These are phyloP conservation scores for Astropecten irregularis DNA, from an alignment of 53 echinoderm and acorn worm species.

Conservation along the genomic window DNA sequence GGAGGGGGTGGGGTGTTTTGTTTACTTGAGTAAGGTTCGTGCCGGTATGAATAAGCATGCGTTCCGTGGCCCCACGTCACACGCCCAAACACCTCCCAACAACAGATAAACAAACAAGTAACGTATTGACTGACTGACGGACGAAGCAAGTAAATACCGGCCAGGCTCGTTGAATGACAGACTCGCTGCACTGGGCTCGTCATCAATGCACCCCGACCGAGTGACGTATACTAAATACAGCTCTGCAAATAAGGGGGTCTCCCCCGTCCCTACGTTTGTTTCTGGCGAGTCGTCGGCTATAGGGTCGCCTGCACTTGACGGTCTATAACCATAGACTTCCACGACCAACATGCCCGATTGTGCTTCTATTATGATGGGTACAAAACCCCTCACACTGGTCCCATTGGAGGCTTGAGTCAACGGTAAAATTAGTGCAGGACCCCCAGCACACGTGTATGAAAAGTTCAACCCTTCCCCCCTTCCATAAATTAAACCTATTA, in stretches of 20 bases:
- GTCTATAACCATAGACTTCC: conserved; percentile 14
- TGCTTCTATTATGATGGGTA: neutral
- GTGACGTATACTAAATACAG: conserved; percentile 17
- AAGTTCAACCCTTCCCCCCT: conserved; percentile 5
- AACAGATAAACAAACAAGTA: conserved; percentile 51
- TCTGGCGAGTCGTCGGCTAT: neutral
- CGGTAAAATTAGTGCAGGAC: conserved; percentile 34
- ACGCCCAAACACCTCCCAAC: conserved; percentile 57
- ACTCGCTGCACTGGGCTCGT: neutral
- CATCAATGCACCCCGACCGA: neutral
- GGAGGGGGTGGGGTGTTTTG: neutral
- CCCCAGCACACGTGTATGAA: conserved; percentile 29
- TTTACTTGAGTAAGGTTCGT: neutral
- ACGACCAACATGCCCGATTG: neutral
- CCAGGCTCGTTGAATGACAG: conserved; percentile 31
- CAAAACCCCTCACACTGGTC: conserved; percentile 6
- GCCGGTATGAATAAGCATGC: neutral
- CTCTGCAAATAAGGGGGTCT: conserved; percentile 45
- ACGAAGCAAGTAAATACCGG: conserved; percentile 31
- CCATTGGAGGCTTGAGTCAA: conserved; percentile 27
- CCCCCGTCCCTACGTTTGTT: neutral
- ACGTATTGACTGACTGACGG: conserved; percentile 54
- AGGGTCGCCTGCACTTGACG: conserved; percentile 47
- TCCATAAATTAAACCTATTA: neutral
- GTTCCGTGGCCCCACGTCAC: conserved; percentile 15